Base-by-base conservation (phyloP, 2,113 vertebrate species). In the Dryoscopus gambensis region DNA sequence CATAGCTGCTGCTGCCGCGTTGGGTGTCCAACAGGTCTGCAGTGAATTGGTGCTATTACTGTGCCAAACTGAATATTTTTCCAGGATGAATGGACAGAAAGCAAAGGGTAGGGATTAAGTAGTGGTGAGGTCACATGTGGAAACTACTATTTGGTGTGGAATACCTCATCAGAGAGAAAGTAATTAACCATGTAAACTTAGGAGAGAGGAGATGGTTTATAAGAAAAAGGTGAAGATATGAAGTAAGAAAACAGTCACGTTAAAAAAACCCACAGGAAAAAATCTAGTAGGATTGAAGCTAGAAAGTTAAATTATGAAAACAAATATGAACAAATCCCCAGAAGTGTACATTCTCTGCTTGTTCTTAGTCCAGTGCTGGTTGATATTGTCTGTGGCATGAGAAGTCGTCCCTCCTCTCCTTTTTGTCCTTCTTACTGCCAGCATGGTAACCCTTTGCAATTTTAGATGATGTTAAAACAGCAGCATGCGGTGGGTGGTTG, bases 391-490 rank as follows among this genome's bases (percentile, higher is more conserved):
- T 70, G 19, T 73, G 37, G 19, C 24, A 11, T 16, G 30, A 63
- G 12, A 88, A 59, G 8, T 44, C 6, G 11, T 3, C 5, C 2
- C 2, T 13, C 4, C 3, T 31, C 12, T 27, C 11, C 8, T 30
- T 30, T 30, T 35, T 27, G 15, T 11, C 19, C 14, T 64, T 37
- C 23, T 31, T 28, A 20, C 24, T 67, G 40, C 31, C 37, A 35
- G 18, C 1, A 5, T 20, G 28, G 63, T 19, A 15, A 4, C 33
- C 69, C 23, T 53, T 62, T 20, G 17, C 59, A 52, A 4, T 57
- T 47, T 46, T 21, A 56, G 24, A 13, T 23, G 10, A 17, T 20
- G 13, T 39, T 55, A 27, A 42, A 74, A 10, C 18, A 70, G 33
- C 60, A 30, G n/a, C 31, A 11, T 56, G 64, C 27, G 53, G 1